These are phyloP conservation scores for Idaea straminata DNA, from an alignment of 2,888 invertebrate genomes.

Conservation along the genomic window DNA sequence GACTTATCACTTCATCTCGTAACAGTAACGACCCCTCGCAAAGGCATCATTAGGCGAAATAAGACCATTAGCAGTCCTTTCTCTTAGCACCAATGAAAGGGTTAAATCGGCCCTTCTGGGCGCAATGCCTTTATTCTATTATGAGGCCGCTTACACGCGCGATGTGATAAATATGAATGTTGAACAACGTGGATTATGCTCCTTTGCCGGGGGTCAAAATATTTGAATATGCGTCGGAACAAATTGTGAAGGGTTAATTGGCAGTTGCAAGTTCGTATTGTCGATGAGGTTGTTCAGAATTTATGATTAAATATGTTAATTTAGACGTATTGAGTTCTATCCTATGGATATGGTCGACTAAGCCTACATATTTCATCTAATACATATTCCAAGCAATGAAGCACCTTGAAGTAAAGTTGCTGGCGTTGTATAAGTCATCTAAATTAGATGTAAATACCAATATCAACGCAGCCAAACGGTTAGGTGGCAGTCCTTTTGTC, in stretches of 20 bases:
- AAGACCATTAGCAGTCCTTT: conserved; percentile 79
- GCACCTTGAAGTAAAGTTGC: too few relatives aligned
- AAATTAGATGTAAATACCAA: too few relatives aligned
- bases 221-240: conserved; percentile 74
- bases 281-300: background rate
- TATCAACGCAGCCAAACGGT: too few relatives aligned
- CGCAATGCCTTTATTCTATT: conserved; percentile 77
- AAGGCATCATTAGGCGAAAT: conserved; percentile 76
- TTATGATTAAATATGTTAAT: background rate
- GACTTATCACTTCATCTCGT: conserved; percentile 76
- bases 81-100: conserved; percentile 74
- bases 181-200: conserved; percentile 74
- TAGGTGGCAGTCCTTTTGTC: too few relatives aligned
- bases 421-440: too few relatives aligned
- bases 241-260: conserved; percentile 77
- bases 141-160: conserved; percentile 73
- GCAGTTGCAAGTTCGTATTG: conserved; percentile 48
- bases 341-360: too few relatives aligned
- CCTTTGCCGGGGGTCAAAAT: conserved; percentile 77
- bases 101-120: conserved; percentile 73
- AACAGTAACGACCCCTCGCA: conserved; percentile 65
- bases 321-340: background rate
- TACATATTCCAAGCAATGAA: too few relatives aligned
- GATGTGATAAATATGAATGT: conserved; percentile 80
- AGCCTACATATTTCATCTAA: background rate